Base-by-base conservation (phyloP, 2,113 vertebrate genomes). In the Oxyruncus cristatus region DNA sequence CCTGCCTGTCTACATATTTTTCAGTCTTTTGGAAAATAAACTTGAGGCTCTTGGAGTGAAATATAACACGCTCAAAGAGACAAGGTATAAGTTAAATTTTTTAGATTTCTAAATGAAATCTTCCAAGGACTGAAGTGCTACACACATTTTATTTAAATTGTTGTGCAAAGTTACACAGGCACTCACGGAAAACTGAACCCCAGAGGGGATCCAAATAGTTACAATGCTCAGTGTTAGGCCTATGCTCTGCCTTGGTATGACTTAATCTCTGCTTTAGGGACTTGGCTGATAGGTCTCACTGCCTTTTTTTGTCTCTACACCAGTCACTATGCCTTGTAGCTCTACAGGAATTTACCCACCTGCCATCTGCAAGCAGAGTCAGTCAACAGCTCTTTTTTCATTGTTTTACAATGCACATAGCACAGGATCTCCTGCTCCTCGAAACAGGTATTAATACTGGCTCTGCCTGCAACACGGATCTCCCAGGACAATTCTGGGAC, bases 111-210 rank as follows among this genome's bases (percentile, higher is more conserved):
- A 59, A 3, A 24, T n/a, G 24, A 94, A 50, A 30, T 27, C 49
- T 24, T 56, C n/a, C 23, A 19, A 62, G 37, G 50, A 9, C 59
- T 46, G 17, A 71, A 33, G 30, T 62, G 42, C 37, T 58, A 2
- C 26, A 49, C 0, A 0, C 35, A 35, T 28, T n/a, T 80, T 66
- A 55, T 66, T 46, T 26, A 14, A 47, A 41, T 59, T 4, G 0
- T 21, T 21, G 26, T 85, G 32, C 46, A 66, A 37, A 91, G 32
- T 21, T 86, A 41, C 14, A 8, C 4, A 20, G 26, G 41, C 41
- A 32, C n/a, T 72, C 30, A 9, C 14, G 56, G 50, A 55, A 47
- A 83, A 50, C 30, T 14, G 30, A 56, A 35, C 16, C 16, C 26
- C 30, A 32, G 58, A n/a, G 21, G 12, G 15, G 10, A 70, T 46